Evolutionary conservation across 2,797 vertebrate genomes (phyloP), one percentile per base, ranked within the genome.

Genomic region (Malurus splendens): DNA sequence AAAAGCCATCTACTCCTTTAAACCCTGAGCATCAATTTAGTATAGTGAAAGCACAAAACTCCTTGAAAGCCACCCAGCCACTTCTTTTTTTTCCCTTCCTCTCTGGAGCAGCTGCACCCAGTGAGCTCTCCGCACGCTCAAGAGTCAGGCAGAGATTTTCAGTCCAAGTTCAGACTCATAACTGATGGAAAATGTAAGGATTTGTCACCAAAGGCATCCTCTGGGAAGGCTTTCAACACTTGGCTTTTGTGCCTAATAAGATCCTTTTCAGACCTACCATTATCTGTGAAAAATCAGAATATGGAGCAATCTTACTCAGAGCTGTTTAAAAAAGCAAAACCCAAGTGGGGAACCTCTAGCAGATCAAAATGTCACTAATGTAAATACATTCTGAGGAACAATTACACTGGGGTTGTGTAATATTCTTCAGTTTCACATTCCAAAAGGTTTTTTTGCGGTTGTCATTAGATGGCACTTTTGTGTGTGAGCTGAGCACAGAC

Each of bases 221-320:
- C 57, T 61, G 73, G 73, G 67, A 89, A 61, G 66, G 51, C 41
- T 62, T 75, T 86, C 77, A 92, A 75, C 39, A 65, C 71, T 61
- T 74, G 25, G 48, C 28, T 86, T 78, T 83, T 61, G 77, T 36
- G 50, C 36, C 82, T 33, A 25, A 8, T 51, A 48, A n/a, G 86
- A 55, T 45, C n/a, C 22, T 67, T 86, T 51, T 72, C 65, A 83
- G 60, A 44, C 28, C 15, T 33, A n/a, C 28, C 1, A 10, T 55
- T 81, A 57, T 15, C 61, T 48, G 23, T 65, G 64, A 76, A 73
- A 77, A 83, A 86, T 41, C 72, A 72, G 30, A 64, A 55, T 2
- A n/a, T 0, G 36, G n/a, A 75, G 55, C 39, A 55, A 3, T 1
- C 39, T 6, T 86, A 77, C 51, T 60, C 55, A 50, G 56, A 44